These are phyloP conservation scores for Aporophyla nigra DNA, from an alignment of 2,888 invertebrate genomes.

Conservation along the genomic window DNA sequence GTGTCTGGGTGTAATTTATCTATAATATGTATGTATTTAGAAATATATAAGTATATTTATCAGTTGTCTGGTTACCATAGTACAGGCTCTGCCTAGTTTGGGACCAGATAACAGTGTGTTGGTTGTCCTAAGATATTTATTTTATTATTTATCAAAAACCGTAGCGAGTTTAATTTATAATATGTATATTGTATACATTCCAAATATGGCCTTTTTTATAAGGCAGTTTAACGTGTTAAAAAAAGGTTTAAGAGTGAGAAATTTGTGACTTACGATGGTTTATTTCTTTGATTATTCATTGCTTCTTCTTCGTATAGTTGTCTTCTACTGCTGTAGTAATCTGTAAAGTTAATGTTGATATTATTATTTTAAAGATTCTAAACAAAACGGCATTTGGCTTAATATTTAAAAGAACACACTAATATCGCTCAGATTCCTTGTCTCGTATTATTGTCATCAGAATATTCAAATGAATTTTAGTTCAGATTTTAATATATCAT, in stretches of 20 bases:
- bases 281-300: conserved; percentile 93
- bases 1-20: too few relatives aligned
- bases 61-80: too few relatives aligned
- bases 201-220: too few relatives aligned
- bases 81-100: too few relatives aligned
- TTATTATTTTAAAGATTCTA: not conserved
- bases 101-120: too few relatives aligned
- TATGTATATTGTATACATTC: not conserved
- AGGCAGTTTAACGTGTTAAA: not conserved
- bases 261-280: conserved; percentile 93
- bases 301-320: conserved; percentile 96
- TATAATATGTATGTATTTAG: too few relatives aligned
- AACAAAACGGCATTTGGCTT: not conserved
- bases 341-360: conserved; percentile 84
- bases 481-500: conserved; percentile 1
- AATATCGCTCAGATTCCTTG: conserved; percentile 18
- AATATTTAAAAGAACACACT: not conserved
- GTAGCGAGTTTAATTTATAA: not conserved
- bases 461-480: not conserved
- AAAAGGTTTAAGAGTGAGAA: not conserved
- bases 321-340: conserved; percentile 95
- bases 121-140: too few relatives aligned
- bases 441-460: conserved; percentile 8
- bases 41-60: too few relatives aligned
- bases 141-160: too few relatives aligned